phyloP scores from a whole-genome alignment of 2,888 invertebrate species.

The Tricholauxania praeusta region DNA sequence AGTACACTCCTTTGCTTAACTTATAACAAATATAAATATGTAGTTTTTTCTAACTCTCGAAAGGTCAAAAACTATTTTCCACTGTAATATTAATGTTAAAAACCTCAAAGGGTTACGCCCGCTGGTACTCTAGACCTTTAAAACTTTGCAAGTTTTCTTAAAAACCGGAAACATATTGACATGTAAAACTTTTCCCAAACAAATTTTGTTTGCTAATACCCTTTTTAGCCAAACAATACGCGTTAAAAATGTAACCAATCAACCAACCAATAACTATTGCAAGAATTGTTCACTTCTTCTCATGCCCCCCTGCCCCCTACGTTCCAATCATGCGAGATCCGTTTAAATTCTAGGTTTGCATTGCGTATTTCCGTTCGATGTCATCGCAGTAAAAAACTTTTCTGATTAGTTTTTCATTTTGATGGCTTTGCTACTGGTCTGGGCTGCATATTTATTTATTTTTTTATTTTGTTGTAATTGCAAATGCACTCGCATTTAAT shows the following conservation, averaged over 20 bases:
- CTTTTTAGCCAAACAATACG: no score
- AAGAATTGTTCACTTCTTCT: no score
- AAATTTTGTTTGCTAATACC: no score
- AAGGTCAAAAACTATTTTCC: no score
- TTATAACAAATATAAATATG: no score
- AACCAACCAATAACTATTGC: no score
- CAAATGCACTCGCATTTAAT: slow-evolving; percentile 25
- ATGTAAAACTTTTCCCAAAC: background rate
- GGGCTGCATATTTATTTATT: background rate
- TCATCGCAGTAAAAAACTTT: slow-evolving; percentile 51
- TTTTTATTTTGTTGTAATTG: background rate
- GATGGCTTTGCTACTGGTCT: background rate
- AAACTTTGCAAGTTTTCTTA: background rate
- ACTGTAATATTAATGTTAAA: no score
- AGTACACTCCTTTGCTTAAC: no score
- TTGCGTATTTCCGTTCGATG: slow-evolving; percentile 66
- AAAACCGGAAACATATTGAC: slow-evolving; percentile 13
- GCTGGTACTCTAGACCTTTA: background rate
- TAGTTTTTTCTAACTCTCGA: no score
- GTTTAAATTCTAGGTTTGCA: slow-evolving; percentile 56
- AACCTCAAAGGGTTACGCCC: no score
- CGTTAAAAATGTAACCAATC: no score
- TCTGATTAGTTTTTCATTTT: slow-evolving; percentile 29
- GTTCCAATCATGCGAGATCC: background rate
- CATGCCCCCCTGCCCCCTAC: no score